Evolutionary conservation across 2,888 invertebrate species (phyloP).

Genomic region (Calliphora vomitoria): DNA sequence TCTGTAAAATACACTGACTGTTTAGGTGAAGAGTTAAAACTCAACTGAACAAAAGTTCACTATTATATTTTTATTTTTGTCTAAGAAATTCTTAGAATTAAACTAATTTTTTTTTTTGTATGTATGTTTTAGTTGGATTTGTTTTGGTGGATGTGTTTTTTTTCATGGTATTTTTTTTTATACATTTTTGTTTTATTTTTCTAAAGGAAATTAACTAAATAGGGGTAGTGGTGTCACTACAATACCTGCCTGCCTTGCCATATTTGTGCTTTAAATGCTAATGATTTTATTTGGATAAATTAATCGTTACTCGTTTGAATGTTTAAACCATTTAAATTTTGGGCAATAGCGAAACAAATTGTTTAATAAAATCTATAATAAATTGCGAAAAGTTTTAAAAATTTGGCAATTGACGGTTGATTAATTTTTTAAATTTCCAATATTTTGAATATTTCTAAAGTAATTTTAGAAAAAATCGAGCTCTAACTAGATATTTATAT

Average conservation of each 20-base stretch:
- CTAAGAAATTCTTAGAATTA: slow-evolving; percentile 83
- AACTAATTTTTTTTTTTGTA: slow-evolving; percentile 77
- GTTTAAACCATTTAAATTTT: not conserved
- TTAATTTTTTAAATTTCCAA: not conserved
- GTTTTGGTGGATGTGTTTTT: slow-evolving; percentile 50
- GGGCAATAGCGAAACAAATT: not conserved
- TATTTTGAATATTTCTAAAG: no score
- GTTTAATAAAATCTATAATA: not conserved
- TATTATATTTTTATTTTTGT: slow-evolving; percentile 75
- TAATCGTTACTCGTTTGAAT: slow-evolving; percentile 10
- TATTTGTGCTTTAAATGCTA: slow-evolving; percentile 4
- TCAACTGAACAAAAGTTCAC: slow-evolving; percentile 78
- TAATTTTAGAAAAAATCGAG: no score
- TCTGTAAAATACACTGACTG: slow-evolving; percentile 57
- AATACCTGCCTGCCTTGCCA: slow-evolving; percentile 30
- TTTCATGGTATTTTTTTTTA: slow-evolving; percentile 41
- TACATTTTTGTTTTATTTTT: slow-evolving; percentile 32
- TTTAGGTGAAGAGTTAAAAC: slow-evolving; percentile 80
- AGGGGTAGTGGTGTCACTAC: slow-evolving; percentile 62
- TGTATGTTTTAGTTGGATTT: slow-evolving; percentile 61
- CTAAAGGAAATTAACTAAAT: slow-evolving; percentile 62
- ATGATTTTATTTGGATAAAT: slow-evolving; percentile 10
- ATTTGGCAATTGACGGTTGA: not conserved
- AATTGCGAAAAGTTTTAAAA: not conserved
- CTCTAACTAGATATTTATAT: no score